Conservation (phyloP, 2,888 invertebrate species). For the Noctua pronuba region DNA sequence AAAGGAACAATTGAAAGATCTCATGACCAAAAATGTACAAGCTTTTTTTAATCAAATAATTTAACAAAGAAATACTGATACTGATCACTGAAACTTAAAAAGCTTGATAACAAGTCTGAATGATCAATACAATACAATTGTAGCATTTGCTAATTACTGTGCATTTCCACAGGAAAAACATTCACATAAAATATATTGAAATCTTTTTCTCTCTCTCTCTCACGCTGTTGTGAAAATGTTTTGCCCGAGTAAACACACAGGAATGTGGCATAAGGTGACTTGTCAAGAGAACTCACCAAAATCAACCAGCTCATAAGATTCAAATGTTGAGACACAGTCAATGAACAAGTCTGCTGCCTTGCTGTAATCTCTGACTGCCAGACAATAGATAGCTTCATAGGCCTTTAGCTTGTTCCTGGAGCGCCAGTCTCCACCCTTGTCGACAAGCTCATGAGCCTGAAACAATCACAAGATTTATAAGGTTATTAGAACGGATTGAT, state of each 20-base stretch:
- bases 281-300: constrained; percentile 93
- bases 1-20: neutral
- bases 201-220: neutral
- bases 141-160: neutral
- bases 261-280: neutral
- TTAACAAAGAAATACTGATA: too few species aligned
- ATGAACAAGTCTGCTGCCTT: constrained; percentile 98
- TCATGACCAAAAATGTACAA: neutral
- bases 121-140: neutral
- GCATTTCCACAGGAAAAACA: neutral
- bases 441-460: constrained; percentile 93
- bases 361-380: constrained; percentile 99
- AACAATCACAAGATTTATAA: constrained; percentile 53
- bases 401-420: constrained; percentile 99
- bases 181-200: neutral
- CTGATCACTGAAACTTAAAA: neutral
- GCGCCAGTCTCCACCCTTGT: constrained; percentile 99
- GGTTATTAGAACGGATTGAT: neutral
- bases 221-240: neutral
- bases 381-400: constrained; percentile 98
- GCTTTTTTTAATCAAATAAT: neutral
- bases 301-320: constrained; percentile 99
- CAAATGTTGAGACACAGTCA: constrained; percentile 99
- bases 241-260: neutral
- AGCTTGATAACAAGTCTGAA: too few species aligned